Base-by-base conservation (phyloP, 2,797 vertebrate species). In the Sebastes diaconus region DNA sequence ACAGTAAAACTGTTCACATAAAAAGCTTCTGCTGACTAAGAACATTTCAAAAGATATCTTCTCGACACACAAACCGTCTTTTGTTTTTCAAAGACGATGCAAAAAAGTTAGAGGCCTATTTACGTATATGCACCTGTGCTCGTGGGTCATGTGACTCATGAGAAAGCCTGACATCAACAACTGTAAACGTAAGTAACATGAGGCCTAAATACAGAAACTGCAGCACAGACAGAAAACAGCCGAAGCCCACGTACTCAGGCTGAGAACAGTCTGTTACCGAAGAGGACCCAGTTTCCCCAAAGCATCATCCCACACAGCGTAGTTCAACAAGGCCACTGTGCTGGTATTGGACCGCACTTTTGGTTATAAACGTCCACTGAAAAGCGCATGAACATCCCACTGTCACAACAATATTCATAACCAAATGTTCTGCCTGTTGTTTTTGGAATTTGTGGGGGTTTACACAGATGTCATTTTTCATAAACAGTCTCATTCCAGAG, bases 401-500 rank as follows among this genome's bases (percentile, higher is more conserved):
- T 6, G 5, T 52, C 9, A 54, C 8, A 68, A 22, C 20, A 29
- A 29, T 22, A 36, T 20, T 22, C 14, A 34, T 14, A 65, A 29
- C 61, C 12, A 39, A 79, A 77, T 32, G 52, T 30, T 69, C 55
- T 29, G 63, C 46, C 57, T 18, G 60, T n/a, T 46, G 30, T 12
- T 34, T 42, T 60, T n/a, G 71, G 67, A 72, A 39, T 80, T 52
- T 50, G 52, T 72, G 42, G 34, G 20, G 20, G 70, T 68, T 46
- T 30, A 14, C 46, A 63, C 18, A 63, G 57, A 63, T 42, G 59
- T 27, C 39, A 70, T 65, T 57, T 66, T 67, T 68, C 60, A 60
- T 55, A 74, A 73, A 83, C 79, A 82, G 80, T 74, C 59, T 2
- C 84, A 86, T 92, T 93, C 91, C 90, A 80, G 80, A 84, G 84